Evolutionary conservation across 2,113 vertebrate species (phyloP).

Genomic region (Tachycineta bicolor): DNA sequence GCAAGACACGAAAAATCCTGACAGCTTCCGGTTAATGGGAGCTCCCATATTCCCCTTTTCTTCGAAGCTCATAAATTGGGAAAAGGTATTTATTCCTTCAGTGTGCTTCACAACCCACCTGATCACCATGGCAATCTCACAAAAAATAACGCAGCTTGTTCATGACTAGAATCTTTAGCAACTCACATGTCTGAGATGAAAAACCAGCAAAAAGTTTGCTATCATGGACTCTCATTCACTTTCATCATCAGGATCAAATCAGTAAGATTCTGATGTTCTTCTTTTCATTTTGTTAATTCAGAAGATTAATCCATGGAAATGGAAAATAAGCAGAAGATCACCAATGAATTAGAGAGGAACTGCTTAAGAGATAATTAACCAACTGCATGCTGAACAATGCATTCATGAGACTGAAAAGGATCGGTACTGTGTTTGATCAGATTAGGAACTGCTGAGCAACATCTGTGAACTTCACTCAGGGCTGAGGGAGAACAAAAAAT

Average conservation of each 20-base stretch:
- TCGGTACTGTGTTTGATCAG: not conserved
- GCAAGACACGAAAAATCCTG: not conserved
- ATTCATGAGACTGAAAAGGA: not conserved
- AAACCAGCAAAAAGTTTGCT: not conserved
- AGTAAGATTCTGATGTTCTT: not conserved
- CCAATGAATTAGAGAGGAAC: not conserved
- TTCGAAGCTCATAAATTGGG: not conserved
- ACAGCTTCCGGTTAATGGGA: not conserved
- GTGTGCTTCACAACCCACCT: not conserved
- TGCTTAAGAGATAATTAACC: not conserved
- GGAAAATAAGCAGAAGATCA: not conserved
- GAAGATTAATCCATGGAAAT: not conserved
- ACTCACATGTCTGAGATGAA: not conserved
- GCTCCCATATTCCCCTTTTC: not conserved
- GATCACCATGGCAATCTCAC: conserved; percentile 12
- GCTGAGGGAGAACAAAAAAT: not conserved
- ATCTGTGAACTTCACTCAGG: not conserved
- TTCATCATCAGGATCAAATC: not conserved
- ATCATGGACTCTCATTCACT: not conserved
- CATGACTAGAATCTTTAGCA: not conserved
- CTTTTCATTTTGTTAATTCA: not conserved
- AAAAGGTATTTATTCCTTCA: conserved; percentile 16
- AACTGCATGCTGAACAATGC: not conserved
- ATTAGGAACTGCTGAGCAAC: conserved; percentile 4
- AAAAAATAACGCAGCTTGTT: not conserved